phyloP scores from a whole-genome alignment of 1,140 invertebrate species.

The Chironomus tepperi region DNA sequence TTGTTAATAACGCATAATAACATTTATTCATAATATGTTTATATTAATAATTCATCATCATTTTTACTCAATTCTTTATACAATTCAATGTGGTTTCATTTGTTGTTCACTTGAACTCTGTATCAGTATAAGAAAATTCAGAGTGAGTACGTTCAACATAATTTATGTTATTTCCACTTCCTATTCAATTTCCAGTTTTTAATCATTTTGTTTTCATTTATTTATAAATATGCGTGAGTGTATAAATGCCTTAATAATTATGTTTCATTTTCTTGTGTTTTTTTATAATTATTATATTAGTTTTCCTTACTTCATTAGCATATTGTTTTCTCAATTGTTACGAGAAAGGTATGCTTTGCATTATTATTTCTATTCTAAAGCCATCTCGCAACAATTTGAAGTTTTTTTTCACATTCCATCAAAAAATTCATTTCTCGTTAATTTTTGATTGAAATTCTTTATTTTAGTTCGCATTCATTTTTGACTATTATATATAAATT shows the following conservation, averaged over 20 bases:
- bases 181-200: slow-evolving; percentile 14
- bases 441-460: neutral
- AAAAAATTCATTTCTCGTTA: neutral
- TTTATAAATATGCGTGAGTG: neutral
- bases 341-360: neutral
- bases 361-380: too few relatives aligned
- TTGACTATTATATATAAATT: neutral
- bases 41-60: neutral
- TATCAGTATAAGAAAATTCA: slow-evolving; percentile 1
- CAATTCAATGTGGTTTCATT: neutral
- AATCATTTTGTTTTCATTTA: neutral
- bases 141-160: neutral
- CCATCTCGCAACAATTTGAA: too few relatives aligned
- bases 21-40: slow-evolving; percentile 24
- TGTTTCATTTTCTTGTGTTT: neutral
- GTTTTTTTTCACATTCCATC: too few relatives aligned
- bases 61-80: slow-evolving; percentile 16
- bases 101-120: neutral
- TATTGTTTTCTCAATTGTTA: neutral
- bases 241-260: slow-evolving; percentile 1
- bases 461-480: neutral
- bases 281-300: too few relatives aligned
- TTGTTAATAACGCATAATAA: slow-evolving; percentile 23
- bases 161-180: neutral
- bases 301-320: too few relatives aligned